A percentile compares a stretch with the other conserved stretches of the same genome.
Evolutionary conservation across 2,888 invertebrate species (phyloP).

Genomic region (Brachyptera putata): DNA sequence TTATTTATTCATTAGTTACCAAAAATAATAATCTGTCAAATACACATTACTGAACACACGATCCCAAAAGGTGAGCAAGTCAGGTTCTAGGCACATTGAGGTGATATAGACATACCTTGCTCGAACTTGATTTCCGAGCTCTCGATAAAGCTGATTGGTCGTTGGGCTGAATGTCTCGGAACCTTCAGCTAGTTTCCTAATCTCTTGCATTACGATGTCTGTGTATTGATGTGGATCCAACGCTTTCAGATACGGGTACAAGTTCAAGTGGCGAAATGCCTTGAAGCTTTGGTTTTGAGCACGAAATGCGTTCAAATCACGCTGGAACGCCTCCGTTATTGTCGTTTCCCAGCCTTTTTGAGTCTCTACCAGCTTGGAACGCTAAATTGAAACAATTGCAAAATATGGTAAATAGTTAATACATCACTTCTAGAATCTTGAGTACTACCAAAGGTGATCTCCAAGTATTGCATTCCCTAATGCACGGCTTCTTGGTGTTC

Average conservation of each 20-base stretch:
- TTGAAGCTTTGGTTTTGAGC: slow-evolving; percentile 53
- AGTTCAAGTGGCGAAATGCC: slow-evolving; percentile 53
- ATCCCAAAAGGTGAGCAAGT: no score
- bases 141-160: slow-evolving; percentile 57
- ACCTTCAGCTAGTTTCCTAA: slow-evolving; percentile 65
- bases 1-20: no score
- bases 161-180: slow-evolving; percentile 77
- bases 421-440: no score
- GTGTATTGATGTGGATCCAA: slow-evolving; percentile 49
- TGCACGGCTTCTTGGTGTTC: no score
- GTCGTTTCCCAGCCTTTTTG: slow-evolving; percentile 62
- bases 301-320: slow-evolving; percentile 63
- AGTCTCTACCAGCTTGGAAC: slow-evolving; percentile 56
- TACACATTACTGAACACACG: no score
- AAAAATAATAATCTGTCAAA: no score
- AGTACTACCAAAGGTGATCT: no score
- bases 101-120: slow-evolving; percentile 50
- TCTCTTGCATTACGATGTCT: slow-evolving; percentile 54
- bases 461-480: no score
- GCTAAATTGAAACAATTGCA: slow-evolving; percentile 49
- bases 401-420: no score
- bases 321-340: slow-evolving; percentile 59
- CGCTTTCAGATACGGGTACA: slow-evolving; percentile 69
- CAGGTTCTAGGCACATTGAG: no score
- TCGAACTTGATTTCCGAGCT: slow-evolving; percentile 66